A percentile compares a stretch with the other conserved stretches of the same genome.
phyloP scores from a whole-genome alignment of 2,888 invertebrate genomes.

The Idaea aversata region DNA sequence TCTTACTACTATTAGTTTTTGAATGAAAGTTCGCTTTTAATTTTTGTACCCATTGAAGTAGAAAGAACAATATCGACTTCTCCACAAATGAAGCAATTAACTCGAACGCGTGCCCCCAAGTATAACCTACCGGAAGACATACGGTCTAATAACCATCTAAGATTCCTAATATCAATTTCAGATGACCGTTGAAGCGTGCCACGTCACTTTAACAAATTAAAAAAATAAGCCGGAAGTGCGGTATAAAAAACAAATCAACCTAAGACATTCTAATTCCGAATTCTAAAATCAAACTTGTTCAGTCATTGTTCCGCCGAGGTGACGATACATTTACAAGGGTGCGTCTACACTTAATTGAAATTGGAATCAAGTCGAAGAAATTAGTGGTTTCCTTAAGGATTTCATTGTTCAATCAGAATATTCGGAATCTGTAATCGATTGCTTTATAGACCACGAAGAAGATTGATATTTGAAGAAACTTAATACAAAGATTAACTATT shows the following conservation, averaged over 20 bases:
- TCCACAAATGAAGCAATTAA: constrained; percentile 77
- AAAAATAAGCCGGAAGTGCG: constrained; percentile 69
- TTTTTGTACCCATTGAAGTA: constrained; percentile 39
- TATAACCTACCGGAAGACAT: constrained; percentile 68
- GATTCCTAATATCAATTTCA: constrained; percentile 78
- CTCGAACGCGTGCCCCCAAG: constrained; percentile 66
- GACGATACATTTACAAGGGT: constrained; percentile 33
- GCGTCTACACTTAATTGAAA: constrained; percentile 33
- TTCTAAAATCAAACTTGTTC: constrained; percentile 60
- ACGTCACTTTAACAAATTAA: constrained; percentile 57
- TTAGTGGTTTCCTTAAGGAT: constrained; percentile 57
- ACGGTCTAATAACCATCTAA: constrained; percentile 73
- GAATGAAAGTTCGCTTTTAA: background rate
- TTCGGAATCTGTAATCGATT: no score
- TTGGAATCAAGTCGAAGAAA: constrained; percentile 20
- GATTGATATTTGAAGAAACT: no score
- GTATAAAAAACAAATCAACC: constrained; percentile 75
- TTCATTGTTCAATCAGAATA: constrained; percentile 53
- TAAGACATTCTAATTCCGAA: constrained; percentile 52
- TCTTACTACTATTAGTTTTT: no score
- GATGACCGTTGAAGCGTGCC: constrained; percentile 62
- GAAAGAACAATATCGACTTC: constrained; percentile 51
- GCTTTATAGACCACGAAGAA: no score
- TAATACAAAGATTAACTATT: no score
- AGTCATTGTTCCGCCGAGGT: constrained; percentile 62